These are phyloP conservation scores for Nanorana parkeri DNA, from an alignment of 2,113 vertebrate genomes.

Conservation along the genomic window DNA sequence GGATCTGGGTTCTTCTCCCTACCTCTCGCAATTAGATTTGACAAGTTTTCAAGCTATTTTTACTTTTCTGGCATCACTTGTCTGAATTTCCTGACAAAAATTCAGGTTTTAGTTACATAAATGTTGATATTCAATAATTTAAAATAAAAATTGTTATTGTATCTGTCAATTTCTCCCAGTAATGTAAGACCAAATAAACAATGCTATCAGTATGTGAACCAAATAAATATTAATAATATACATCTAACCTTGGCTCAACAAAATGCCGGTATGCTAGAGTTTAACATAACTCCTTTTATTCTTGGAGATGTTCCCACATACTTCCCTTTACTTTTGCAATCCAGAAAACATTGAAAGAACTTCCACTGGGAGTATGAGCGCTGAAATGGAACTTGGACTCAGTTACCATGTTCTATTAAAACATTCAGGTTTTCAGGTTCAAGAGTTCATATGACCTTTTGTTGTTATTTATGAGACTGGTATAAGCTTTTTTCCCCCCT, in stretches of 20 bases:
- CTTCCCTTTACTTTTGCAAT: slow-evolving; percentile 32
- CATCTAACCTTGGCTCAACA: background rate
- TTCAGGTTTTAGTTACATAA: background rate
- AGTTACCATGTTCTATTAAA: slow-evolving; percentile 14
- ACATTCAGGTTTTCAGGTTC: slow-evolving; percentile 20
- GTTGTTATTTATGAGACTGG: slow-evolving; percentile 23
- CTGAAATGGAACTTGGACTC: slow-evolving; percentile 29
- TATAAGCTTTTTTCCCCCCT: background rate
- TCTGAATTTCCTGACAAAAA: slow-evolving; percentile 13
- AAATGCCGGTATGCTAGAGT: slow-evolving; percentile 8
- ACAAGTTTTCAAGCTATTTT: slow-evolving; percentile 35
- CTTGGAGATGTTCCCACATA: slow-evolving; percentile 40
- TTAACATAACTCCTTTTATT: slow-evolving; percentile 22
- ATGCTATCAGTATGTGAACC: background rate
- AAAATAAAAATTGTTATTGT: slow-evolving; percentile 28
- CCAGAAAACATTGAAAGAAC: slow-evolving; percentile 16
- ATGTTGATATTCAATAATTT: slow-evolving; percentile 6
- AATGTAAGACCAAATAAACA: background rate
- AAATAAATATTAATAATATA: slow-evolving; percentile 6
- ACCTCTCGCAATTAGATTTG: slow-evolving; percentile 8
- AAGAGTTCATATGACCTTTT: slow-evolving; percentile 29
- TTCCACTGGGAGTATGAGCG: slow-evolving; percentile 37
- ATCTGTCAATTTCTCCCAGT: background rate
- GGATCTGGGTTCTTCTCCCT: background rate
- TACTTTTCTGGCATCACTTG: slow-evolving; percentile 15